Conservation (phyloP, 2,113 vertebrate species). For the Rhinogobius similis region DNA sequence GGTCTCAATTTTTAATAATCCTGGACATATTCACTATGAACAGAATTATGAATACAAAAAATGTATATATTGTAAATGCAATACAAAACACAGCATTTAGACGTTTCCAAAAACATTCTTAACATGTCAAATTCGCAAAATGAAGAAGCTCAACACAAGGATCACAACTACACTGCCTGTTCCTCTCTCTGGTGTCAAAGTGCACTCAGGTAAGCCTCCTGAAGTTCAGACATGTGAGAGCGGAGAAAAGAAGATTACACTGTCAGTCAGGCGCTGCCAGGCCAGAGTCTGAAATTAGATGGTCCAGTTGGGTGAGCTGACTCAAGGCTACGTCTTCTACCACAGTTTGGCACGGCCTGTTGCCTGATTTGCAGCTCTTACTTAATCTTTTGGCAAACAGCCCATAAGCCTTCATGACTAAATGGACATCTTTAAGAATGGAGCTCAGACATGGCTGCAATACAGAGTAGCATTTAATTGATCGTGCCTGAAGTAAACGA, state of each 20-base stretch:
- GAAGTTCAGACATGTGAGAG: constrained; percentile 31
- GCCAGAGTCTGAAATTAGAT: constrained; percentile 48
- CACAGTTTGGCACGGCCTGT: constrained; percentile 31
- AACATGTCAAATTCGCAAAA: too few relatives aligned
- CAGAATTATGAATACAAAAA: too few relatives aligned
- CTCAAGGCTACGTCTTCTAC: constrained; percentile 30
- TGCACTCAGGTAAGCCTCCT: constrained; percentile 27
- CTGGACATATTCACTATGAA: too few relatives aligned
- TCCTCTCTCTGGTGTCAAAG: constrained; percentile 1
- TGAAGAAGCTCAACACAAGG: too few relatives aligned
- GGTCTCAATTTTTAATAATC: too few relatives aligned
- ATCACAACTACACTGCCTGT: neutral
- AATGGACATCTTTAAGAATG: constrained; percentile 9
- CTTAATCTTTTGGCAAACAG: constrained; percentile 31
- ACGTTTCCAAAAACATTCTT: too few relatives aligned
- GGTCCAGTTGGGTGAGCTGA: constrained; percentile 29
- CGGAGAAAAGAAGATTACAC: constrained; percentile 65
- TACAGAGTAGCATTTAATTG: constrained; percentile 3
- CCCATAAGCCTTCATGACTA: constrained; percentile 43
- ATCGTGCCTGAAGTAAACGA: neutral
- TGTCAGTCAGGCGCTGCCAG: constrained; percentile 35
- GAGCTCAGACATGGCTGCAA: neutral
- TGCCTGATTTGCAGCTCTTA: constrained; percentile 22
- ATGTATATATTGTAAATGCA: too few relatives aligned
- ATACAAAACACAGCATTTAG: too few relatives aligned